Evolutionary conservation across 2,888 invertebrate genomes (phyloP).

Genomic region (Agonopterix subpropinquella): DNA sequence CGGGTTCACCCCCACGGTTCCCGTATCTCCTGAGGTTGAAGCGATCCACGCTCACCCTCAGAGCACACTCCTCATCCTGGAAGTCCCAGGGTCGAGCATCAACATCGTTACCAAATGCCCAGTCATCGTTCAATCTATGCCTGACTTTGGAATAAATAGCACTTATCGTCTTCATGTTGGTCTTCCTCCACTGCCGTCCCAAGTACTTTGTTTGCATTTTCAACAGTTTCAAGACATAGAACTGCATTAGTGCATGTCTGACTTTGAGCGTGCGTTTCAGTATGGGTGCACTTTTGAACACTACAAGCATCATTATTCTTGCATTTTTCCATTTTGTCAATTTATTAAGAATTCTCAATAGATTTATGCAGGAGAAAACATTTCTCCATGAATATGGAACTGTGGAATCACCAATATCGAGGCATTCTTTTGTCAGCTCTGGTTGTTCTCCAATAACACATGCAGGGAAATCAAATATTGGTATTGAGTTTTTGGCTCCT

Average conservation of each 20-base stretch:
- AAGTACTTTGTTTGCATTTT: slow-evolving; percentile 99
- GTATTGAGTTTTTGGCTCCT: slow-evolving; percentile 94
- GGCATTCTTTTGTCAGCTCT: slow-evolving; percentile 92
- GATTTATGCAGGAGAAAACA: slow-evolving; percentile 97
- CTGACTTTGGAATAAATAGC: slow-evolving; percentile 98
- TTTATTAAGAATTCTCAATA: slow-evolving; percentile 97
- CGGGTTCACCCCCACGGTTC: slow-evolving; percentile 57
- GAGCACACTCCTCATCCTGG: slow-evolving; percentile 96
- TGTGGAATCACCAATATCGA: slow-evolving; percentile 89
- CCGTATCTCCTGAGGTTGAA: slow-evolving; percentile 96
- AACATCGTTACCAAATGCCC: slow-evolving; percentile 99
- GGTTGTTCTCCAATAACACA: slow-evolving; percentile 97
- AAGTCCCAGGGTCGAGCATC: slow-evolving; percentile 99
- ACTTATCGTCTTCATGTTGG: slow-evolving; percentile 99
- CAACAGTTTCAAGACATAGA: slow-evolving; percentile 96
- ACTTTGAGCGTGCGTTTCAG: slow-evolving; percentile 97
- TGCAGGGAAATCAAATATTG: slow-evolving; percentile 95
- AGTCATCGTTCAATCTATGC: slow-evolving; percentile 98
- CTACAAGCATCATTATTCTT: slow-evolving; percentile 99
- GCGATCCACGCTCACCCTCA: slow-evolving; percentile 95
- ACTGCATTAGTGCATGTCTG: slow-evolving; percentile 96
- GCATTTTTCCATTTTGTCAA: slow-evolving; percentile 99
- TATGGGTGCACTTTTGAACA: slow-evolving; percentile 99
- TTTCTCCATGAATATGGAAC: slow-evolving; percentile 96
- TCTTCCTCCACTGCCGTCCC: slow-evolving; percentile 98